Evolutionary conservation across 2,113 vertebrate genomes (phyloP).

Genomic region (Columbina picui): DNA sequence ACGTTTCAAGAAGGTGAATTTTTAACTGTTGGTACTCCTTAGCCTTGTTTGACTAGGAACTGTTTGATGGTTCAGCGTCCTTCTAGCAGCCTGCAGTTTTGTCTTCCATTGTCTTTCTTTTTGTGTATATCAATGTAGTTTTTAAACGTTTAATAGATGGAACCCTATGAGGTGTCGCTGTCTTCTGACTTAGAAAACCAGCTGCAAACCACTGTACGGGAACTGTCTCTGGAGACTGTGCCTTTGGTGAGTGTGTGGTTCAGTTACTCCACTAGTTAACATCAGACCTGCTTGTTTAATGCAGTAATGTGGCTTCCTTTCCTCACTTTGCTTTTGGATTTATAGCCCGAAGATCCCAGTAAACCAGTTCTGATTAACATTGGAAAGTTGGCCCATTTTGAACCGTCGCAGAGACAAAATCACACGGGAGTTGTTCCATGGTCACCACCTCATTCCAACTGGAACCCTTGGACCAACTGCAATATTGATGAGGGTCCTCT

Average conservation of each 20-base stretch:
- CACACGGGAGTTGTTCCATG: slow-evolving; percentile 89
- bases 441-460: slow-evolving; percentile 97
- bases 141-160: slow-evolving; percentile 78
- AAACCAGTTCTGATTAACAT: slow-evolving; percentile 81
- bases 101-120: background rate
- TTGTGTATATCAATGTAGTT: background rate
- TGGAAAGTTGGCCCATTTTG: slow-evolving; percentile 90
- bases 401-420: slow-evolving; percentile 88
- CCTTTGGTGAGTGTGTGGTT: slow-evolving; percentile 71
- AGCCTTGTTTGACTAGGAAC: background rate
- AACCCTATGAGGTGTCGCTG: slow-evolving; percentile 84
- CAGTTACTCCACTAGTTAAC: background rate
- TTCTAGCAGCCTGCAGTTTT: background rate
- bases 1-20: background rate
- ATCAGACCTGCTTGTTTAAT: background rate
- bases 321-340: background rate
- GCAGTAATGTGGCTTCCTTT: background rate
- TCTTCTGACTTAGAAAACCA: slow-evolving; percentile 83
- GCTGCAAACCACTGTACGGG: slow-evolving; percentile 75
- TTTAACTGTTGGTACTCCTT: background rate
- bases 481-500: slow-evolving; percentile 97
- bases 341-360: slow-evolving; percentile 81
- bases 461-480: slow-evolving; percentile 98
- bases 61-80: background rate
- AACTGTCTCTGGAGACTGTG: slow-evolving; percentile 82